Conservation (phyloP, 2,797 vertebrate genomes). For the Neosilurus mollespiculum region DNA sequence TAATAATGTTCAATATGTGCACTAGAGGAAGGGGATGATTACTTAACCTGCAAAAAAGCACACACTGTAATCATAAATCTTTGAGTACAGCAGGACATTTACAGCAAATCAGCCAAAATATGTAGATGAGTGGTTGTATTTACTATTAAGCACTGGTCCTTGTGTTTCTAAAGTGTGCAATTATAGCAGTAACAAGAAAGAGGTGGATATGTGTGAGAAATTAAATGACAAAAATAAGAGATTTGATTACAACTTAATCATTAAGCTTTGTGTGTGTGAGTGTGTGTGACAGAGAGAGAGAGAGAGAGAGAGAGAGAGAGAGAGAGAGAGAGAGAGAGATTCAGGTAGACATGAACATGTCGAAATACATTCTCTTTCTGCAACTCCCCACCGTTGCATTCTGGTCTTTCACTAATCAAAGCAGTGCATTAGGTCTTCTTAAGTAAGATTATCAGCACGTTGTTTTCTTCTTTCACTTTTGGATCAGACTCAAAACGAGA, state of each 20-base stretch:
- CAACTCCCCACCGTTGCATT: too few species aligned
- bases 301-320: not conserved
- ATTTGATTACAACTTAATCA: conserved; percentile 37
- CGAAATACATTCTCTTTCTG: too few species aligned
- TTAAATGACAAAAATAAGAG: conserved; percentile 34
- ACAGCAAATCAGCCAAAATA: conserved; percentile 23
- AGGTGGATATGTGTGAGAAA: conserved; percentile 26
- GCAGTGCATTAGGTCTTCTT: too few species aligned
- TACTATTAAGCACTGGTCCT: conserved; percentile 9
- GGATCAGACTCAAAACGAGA: too few species aligned
- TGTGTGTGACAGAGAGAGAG: not conserved
- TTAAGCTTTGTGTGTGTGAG: conserved; percentile 38
- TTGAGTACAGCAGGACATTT: conserved; percentile 24
- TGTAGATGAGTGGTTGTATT: conserved; percentile 13
- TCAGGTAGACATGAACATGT: too few species aligned
- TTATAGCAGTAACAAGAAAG: conserved; percentile 15
- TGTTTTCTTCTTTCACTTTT: too few species aligned
- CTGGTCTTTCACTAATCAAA: too few species aligned
- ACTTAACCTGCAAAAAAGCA: conserved; percentile 6
- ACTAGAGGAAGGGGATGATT: not conserved
- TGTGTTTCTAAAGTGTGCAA: conserved; percentile 6
- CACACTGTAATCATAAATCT: conserved; percentile 35
- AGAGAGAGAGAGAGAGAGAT: too few species aligned
- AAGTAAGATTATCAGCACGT: too few species aligned
- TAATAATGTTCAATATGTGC: conserved; percentile 24